These are phyloP conservation scores for Pogoniulus pusillus DNA, from an alignment of 2,797 vertebrate species.

Conservation along the genomic window DNA sequence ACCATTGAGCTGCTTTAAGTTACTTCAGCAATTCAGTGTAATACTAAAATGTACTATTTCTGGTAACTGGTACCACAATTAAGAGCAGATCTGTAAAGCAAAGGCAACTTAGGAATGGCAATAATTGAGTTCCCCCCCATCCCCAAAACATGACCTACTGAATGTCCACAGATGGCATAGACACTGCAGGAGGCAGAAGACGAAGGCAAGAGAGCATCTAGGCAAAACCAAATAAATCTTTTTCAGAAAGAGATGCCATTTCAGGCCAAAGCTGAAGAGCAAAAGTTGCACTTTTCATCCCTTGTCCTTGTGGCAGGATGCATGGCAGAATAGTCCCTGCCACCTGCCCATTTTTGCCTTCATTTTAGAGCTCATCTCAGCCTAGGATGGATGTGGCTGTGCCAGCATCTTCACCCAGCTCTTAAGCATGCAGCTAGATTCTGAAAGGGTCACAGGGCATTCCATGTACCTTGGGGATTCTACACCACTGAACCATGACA, in stretches of 20 bases:
- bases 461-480: background rate
- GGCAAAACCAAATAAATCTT: background rate
- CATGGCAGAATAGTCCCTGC: background rate
- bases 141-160: background rate
- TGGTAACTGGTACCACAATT: background rate
- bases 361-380: background rate
- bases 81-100: background rate
- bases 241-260: background rate
- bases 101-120: background rate
- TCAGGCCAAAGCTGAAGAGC: background rate
- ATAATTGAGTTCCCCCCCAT: background rate
- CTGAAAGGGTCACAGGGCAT: background rate
- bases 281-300: background rate
- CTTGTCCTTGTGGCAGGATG: background rate
- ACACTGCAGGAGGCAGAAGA: background rate
- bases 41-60: background rate
- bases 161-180: background rate
- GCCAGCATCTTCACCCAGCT: background rate
- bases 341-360: background rate
- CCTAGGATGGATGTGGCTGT: background rate
- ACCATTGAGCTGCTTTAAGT: background rate
- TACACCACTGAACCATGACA: fast-evolving
- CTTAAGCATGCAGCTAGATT: background rate
- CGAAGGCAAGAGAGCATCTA: background rate
- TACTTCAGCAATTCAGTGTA: background rate